These are phyloP conservation scores for Heterocephalus glaber DNA, from an alignment of 2,113 vertebrate species.

Conservation along the genomic window DNA sequence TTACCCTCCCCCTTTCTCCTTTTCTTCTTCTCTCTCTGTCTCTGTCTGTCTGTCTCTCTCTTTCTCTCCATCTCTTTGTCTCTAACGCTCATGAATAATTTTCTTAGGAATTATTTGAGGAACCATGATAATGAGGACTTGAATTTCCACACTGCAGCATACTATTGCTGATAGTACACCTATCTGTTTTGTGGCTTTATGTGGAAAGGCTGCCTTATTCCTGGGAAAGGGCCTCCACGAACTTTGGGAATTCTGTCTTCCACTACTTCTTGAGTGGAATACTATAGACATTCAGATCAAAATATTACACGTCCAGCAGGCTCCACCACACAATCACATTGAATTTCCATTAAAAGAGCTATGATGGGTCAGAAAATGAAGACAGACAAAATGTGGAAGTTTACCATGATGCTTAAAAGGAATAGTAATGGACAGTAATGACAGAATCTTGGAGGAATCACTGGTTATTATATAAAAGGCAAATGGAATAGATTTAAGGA, in stretches of 20 bases:
- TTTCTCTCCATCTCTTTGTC: background rate
- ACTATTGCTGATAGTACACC: background rate
- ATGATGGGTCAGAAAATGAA: conserved; percentile 20
- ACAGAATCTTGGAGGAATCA: background rate
- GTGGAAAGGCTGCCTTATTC: background rate
- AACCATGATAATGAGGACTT: background rate
- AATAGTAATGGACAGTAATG: background rate
- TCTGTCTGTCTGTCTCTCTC: background rate
- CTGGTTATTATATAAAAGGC: background rate
- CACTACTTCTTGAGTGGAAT: background rate
- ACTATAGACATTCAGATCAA: conserved; percentile 1
- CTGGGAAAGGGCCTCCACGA: background rate
- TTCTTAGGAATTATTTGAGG: conserved; percentile 37
- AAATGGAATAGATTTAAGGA: background rate
- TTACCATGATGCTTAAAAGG: background rate
- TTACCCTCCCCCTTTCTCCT: no score
- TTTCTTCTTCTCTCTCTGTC: background rate
- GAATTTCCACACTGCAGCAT: background rate
- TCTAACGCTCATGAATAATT: conserved; percentile 2
- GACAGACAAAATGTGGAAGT: conserved; percentile 3
- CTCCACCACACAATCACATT: background rate
- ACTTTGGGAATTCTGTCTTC: background rate
- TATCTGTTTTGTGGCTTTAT: background rate
- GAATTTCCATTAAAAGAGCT: conserved; percentile 26
- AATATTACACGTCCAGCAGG: background rate